Base-by-base conservation (phyloP, 2,888 invertebrate species). In the Caenorhabditis becei region DNA sequence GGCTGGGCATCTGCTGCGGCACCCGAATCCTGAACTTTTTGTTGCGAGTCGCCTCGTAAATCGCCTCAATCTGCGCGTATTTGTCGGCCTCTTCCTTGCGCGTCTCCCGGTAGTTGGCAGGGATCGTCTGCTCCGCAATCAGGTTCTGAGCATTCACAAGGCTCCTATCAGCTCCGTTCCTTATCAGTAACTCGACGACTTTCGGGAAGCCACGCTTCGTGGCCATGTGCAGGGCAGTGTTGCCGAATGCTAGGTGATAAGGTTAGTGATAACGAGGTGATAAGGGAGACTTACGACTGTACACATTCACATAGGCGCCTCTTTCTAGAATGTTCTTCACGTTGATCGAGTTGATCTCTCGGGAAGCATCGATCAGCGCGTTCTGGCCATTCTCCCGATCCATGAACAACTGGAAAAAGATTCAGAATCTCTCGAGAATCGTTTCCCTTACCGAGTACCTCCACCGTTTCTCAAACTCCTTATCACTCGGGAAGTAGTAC, bases 131-230 rank as follows among this genome's bases (percentile, higher is more conserved):
- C 24, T 66, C 75, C 2, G 75, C 37, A 3, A 61, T 75, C 35
- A 47, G 59, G 26, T 67, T 67, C 23, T 61, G 37, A n/a, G 32
- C 23, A 32, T 75, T 75, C 41, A 63, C 37, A 10, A 24, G 49
- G 7, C n/a, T 20, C 26, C 66, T 59, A 61, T 75, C 61, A 3
- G 75, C 75, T 41, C 75, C 75, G 51, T 75, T 35, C 20, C 47
- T 67, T 11, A 75, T 61, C 8, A 75, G 61, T 10, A 75, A 26
- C 18, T 66, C 66, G 0, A 66, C 61, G 24, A 75, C 18, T 14
- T 51, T 14, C 8, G 24, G 51, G 51, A 10, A 24, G 1, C 51
- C 51, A 3, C 26, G 23, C 4, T 24, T 26, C 10, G 51, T 14
- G 51, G 26, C 51, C 23, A 51, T 51, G 51, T 51, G 51, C 10